Evolutionary conservation across 2,797 vertebrate species (phyloP), one percentile per base, ranked within the genome.

Genomic region (Pristis pectinata): DNA sequence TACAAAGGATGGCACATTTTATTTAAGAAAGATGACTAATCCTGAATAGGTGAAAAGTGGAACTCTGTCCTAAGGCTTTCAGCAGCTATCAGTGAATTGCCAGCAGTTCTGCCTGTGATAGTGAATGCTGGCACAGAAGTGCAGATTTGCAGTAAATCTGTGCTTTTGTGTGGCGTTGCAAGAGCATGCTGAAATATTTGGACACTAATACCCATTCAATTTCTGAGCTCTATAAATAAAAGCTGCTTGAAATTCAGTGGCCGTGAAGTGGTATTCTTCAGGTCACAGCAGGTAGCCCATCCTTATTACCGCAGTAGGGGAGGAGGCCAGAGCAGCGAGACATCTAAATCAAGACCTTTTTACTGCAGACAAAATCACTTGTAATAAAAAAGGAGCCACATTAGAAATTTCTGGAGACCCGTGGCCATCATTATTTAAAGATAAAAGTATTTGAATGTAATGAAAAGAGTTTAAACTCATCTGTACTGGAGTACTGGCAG

Each of bases 131-230:
- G 98, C 98, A 98, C 98, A 99, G 99, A 99, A 98, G 99, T 98
- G 98, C 98, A 99, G 99, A 99, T 99, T 99, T 99, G 98, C 98
- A 98, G 98, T 98, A 99, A 99, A 99, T 99, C 98, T 99, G 98
- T 98, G 98, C 98, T 99, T 99, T 99, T 99, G 99, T 99, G 98
- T 98, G 97, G 97, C 98, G 98, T 98, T 98, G 98, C 98, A 97
- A 98, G 98, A 99, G 98, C 98, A 99, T 99, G 98, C 98, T 99
- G 98, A 99, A 99, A 99, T 99, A 99, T 99, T 99, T 99, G 99
- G 99, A 99, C 99, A 99, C 99, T 99, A 99, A 99, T 99, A 99
- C 99, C 99, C 98, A 98, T 99, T 99, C 99, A 99, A 99, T 99
- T 99, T 97, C 98, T 98, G 98, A 98, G 98, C 98, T 98, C 98